Base-by-base conservation (phyloP, 92 coral and sea anemone genomes). In the Virgularia gustaviana region DNA sequence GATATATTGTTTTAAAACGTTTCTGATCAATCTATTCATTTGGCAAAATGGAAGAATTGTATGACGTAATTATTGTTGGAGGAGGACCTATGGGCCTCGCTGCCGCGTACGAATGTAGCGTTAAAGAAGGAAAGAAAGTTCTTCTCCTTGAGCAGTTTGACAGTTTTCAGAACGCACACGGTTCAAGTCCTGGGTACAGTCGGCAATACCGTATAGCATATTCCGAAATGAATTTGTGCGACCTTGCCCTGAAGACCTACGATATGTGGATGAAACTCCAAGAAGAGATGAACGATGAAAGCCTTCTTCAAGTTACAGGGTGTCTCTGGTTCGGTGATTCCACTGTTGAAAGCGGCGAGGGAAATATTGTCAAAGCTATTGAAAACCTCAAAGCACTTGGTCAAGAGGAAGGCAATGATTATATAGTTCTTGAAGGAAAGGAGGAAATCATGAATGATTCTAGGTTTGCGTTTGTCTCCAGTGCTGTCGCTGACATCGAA, bases 301-400 rank as follows among this genome's bases (percentile, higher is more conserved):
- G 73, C 64, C 81, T 77, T 77, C 75, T 77, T 27, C 64, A 77
- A 41, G 32, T 57, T 63, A 77, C 81, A 32, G 81, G 81, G 30
- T 77, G 81, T 10, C 74, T 77, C 33, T 77, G 81, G 81, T 77
- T 77, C 65, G 81, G 81, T 52, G 81, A 77, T 49, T 39, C 81
- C 19, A 49, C 37, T 13, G 81, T 77, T 27, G 81, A 77, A 77
- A 77, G 65, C 57, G 45, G 81, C 36, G 81, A 77, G 28, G 81
- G 81, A 57, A 77, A 77, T 56, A 77, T 77, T 65, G 54, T 63
- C 28, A 36, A 45, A 62, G 81, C 81, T 28, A 71, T 33, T 35
- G 41, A 65, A 35, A 77, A 77, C 72, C 66, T 77, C 34, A 39
- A 22, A 18, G 81, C 9, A 41, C 36, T 77, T 41, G 72, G 61